phyloP scores from a whole-genome alignment of 2,797 vertebrate species.

The Gymnodraco acuticeps region DNA sequence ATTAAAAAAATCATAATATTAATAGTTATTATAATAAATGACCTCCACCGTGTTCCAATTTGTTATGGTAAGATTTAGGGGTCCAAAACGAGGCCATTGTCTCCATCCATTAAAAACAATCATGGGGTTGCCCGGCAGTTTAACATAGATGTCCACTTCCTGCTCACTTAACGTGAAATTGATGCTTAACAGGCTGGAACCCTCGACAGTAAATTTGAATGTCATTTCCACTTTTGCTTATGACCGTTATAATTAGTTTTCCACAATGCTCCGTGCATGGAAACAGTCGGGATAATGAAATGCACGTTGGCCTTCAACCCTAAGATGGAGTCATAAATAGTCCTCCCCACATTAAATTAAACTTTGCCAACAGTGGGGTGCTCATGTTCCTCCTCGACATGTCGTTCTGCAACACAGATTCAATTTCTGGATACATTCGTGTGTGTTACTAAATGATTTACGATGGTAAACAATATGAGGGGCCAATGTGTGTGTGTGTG shows the following conservation, averaged over 20 bases:
- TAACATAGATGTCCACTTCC: slow-evolving; percentile 69
- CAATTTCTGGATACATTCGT: background rate
- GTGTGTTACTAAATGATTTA: background rate
- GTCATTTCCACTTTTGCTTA: slow-evolving; percentile 73
- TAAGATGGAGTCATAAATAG: slow-evolving; percentile 58
- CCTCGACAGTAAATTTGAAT: slow-evolving; percentile 68
- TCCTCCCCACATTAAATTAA: slow-evolving; percentile 44
- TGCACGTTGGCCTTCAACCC: slow-evolving; percentile 50
- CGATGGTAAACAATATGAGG: background rate
- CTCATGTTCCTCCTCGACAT: slow-evolving; percentile 1
- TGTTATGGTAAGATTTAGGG: slow-evolving; percentile 34
- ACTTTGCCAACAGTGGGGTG: slow-evolving; percentile 12
- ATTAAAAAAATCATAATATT: no score
- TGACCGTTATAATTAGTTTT: slow-evolving; percentile 73
- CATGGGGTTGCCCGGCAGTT: slow-evolving; percentile 49
- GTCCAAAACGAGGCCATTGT: slow-evolving; percentile 32
- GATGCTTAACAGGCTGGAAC: slow-evolving; percentile 74
- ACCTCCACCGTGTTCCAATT: slow-evolving; percentile 28
- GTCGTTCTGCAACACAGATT: background rate
- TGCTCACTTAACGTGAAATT: slow-evolving; percentile 79
- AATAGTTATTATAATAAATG: background rate
- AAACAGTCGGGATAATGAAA: slow-evolving; percentile 55
- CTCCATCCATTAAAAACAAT: slow-evolving; percentile 62
- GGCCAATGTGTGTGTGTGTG: no score
- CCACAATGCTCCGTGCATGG: slow-evolving; percentile 46